Conservation (phyloP, 2,113 vertebrate species). For the Kobus ellipsiprymnus region DNA sequence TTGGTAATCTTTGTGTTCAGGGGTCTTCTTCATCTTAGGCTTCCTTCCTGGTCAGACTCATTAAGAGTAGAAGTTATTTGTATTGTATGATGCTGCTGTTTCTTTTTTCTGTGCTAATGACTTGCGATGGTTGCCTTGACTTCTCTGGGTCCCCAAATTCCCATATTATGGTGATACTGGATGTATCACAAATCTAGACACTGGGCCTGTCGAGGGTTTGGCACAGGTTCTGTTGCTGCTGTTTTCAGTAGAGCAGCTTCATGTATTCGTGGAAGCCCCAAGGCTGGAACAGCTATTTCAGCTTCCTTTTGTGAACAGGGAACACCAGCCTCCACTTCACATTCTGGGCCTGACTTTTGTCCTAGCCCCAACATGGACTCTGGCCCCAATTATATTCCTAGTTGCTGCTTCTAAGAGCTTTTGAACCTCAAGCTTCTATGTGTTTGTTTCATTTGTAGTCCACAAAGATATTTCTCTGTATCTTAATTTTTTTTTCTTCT, state of each 20-base stretch:
- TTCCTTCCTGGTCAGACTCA: not conserved
- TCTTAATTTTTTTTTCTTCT: not conserved
- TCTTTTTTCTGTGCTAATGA: not conserved
- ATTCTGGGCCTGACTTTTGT: not conserved
- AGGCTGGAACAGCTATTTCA: not conserved
- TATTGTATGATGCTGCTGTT: not conserved
- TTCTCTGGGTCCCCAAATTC: too few relatives aligned
- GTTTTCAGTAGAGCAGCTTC: not conserved
- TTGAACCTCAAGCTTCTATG: not conserved
- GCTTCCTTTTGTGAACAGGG: not conserved
- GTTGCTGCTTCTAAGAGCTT: not conserved
- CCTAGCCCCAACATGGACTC: not conserved
- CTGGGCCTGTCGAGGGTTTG: not conserved
- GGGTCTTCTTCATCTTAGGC: not conserved
- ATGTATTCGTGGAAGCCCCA: not conserved
- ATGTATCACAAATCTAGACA: not conserved
- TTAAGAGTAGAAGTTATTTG: not conserved
- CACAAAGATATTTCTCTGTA: not conserved
- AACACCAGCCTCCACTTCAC: not conserved
- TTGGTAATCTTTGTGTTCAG: not conserved
- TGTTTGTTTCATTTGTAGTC: not conserved
- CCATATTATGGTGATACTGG: not conserved
- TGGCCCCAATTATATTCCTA: not conserved
- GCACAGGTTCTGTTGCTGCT: not conserved
- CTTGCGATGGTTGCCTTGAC: not conserved